phyloP scores from a whole-genome alignment of 1,140 invertebrate species.

The Sminthurides bifidus region DNA sequence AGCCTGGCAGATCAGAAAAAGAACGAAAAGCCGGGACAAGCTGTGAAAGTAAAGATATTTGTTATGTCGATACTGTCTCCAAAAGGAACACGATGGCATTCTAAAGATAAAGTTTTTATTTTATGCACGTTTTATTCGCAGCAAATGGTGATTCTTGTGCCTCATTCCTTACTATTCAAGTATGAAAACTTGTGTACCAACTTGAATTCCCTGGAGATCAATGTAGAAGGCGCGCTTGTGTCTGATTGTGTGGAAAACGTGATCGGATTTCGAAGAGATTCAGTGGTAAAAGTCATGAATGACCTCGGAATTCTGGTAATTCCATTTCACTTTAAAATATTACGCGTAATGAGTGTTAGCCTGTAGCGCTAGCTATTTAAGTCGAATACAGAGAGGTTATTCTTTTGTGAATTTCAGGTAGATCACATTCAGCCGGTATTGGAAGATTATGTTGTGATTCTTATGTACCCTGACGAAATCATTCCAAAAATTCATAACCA shows the following conservation, averaged over 20 bases:
- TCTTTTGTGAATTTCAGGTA: constrained; percentile 8
- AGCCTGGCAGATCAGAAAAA: constrained; percentile 7
- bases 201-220: constrained; percentile 8
- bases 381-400: not conserved
- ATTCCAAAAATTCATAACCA: constrained; percentile 13
- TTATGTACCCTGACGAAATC: constrained; percentile 11
- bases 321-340: not conserved
- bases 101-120: not conserved
- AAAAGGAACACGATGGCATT: not conserved
- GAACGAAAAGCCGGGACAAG: constrained; percentile 23
- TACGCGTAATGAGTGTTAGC: not conserved
- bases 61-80: not conserved
- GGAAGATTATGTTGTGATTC: constrained; percentile 20
- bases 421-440: constrained; percentile 7
- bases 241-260: constrained; percentile 13
- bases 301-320: constrained; percentile 19
- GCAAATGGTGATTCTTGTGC: constrained; percentile 18
- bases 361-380: not conserved
- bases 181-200: constrained; percentile 1
- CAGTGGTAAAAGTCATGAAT: constrained; percentile 12
- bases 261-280: constrained; percentile 19
- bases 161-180: constrained; percentile 8
- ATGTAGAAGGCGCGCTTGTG: constrained; percentile 6
- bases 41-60: constrained; percentile 19
- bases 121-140: constrained; percentile 5